phyloP scores from a whole-genome alignment of 2,888 invertebrate genomes.

The Metopia argyrocephala region DNA sequence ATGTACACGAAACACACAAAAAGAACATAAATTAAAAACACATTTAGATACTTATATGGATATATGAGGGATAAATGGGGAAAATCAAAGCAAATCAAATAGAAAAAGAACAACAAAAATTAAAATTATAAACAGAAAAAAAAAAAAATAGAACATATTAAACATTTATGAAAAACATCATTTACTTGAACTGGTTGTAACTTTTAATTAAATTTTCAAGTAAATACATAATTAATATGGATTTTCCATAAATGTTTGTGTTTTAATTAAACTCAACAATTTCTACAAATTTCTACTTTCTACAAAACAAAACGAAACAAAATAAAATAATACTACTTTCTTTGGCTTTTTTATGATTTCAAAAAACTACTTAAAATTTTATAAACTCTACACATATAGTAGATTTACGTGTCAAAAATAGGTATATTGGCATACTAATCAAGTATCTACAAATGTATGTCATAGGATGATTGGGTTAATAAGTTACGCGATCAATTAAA shows the following conservation, averaged over 20 bases:
- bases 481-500: no score
- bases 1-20: neutral
- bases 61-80: neutral
- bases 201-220: no score
- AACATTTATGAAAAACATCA: no score
- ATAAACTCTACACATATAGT: neutral
- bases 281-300: constrained; percentile 30
- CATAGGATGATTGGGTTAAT: no score
- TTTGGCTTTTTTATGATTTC: neutral
- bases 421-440: no score
- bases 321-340: neutral
- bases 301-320: constrained; percentile 2
- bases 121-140: no score
- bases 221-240: no score
- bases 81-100: neutral
- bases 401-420: no score
- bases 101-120: constrained; percentile 23
- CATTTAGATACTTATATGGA: constrained; percentile 10
- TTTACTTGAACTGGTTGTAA: no score
- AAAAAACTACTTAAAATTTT: neutral
- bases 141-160: no score
- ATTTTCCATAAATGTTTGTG: neutral
- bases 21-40: neutral
- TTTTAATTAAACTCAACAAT: neutral
- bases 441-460: no score